Evolutionary conservation across 2,797 vertebrate genomes (phyloP).

Genomic region (Cyclopterus lumpus): DNA sequence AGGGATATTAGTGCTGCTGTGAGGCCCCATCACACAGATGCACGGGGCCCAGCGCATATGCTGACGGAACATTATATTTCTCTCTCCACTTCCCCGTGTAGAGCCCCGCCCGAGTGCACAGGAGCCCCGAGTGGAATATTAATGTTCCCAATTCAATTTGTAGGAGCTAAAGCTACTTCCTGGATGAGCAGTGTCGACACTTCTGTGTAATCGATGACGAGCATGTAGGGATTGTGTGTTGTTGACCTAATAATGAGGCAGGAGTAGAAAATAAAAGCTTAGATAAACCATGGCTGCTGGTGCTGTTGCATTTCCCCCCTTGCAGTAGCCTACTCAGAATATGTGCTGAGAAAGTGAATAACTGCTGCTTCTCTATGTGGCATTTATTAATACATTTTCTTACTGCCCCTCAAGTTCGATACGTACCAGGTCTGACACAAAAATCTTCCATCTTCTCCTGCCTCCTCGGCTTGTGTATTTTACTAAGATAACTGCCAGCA

Average conservation of each 20-base stretch:
- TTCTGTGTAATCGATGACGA: constrained; percentile 72
- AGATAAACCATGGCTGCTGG: constrained; percentile 17
- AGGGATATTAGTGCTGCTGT: constrained; percentile 59
- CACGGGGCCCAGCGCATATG: constrained; percentile 74
- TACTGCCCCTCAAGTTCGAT: background rate
- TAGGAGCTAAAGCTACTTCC: constrained; percentile 68
- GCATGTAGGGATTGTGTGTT: constrained; percentile 49
- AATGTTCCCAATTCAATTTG: constrained; percentile 82
- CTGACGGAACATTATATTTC: constrained; percentile 77
- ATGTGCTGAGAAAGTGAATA: background rate
- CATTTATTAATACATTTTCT: background rate
- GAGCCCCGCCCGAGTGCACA: constrained; percentile 58
- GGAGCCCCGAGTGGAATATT: constrained; percentile 75
- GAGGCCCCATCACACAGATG: constrained; percentile 74
- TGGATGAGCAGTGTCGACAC: constrained; percentile 78
- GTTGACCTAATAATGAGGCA: constrained; percentile 66
- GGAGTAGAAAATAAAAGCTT: constrained; percentile 42
- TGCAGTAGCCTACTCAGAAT: background rate
- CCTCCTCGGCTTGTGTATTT: background rate
- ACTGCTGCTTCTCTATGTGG: background rate
- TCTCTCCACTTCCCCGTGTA: constrained; percentile 55
- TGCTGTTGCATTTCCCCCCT: background rate
- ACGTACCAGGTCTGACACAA: background rate
- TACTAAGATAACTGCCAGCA: background rate
- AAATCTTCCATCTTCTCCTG: background rate